Conservation (phyloP, 1,140 invertebrate genomes). For the Drosophila orena region DNA sequence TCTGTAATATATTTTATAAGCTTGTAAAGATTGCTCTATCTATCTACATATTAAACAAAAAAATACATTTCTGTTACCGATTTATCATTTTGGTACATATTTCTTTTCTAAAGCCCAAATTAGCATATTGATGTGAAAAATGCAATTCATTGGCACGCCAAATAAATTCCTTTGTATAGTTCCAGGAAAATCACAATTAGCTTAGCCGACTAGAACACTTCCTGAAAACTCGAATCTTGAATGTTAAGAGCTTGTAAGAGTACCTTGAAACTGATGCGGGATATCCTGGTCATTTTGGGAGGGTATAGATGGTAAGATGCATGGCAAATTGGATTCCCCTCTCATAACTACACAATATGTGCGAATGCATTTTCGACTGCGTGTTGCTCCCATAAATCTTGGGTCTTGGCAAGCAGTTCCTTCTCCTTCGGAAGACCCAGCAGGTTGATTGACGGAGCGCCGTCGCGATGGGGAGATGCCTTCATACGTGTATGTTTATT, state of each 20-base stretch:
- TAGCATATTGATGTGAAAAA: not conserved
- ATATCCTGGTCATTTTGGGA: not conserved
- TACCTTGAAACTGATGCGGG: not conserved
- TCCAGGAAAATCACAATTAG: not conserved
- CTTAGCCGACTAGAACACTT: not conserved
- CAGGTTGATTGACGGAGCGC: conserved; percentile 68
- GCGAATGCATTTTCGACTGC: conserved; percentile 48
- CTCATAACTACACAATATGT: conserved; percentile 42
- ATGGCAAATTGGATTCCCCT: conserved; percentile 75
- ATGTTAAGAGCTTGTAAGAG: not conserved
- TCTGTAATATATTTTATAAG: not conserved
- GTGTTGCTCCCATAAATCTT: conserved; percentile 67
- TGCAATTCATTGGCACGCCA: not conserved
- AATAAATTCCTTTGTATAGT: not conserved
- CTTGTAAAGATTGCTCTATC: no score
- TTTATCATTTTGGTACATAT: not conserved
- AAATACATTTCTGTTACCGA: not conserved
- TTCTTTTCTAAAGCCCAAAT: not conserved
- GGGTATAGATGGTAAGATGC: conserved; percentile 20
- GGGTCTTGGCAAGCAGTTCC: conserved; percentile 61
- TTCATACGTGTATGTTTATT: conserved; percentile 46
- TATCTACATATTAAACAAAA: no score
- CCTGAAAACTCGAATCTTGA: not conserved
- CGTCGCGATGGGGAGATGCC: conserved; percentile 33
- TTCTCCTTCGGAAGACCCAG: conserved; percentile 21